Evolutionary conservation across 2,888 invertebrate genomes (phyloP), one percentile per base, ranked within the genome.

Genomic region (Synanthedon formicaeformis): DNA sequence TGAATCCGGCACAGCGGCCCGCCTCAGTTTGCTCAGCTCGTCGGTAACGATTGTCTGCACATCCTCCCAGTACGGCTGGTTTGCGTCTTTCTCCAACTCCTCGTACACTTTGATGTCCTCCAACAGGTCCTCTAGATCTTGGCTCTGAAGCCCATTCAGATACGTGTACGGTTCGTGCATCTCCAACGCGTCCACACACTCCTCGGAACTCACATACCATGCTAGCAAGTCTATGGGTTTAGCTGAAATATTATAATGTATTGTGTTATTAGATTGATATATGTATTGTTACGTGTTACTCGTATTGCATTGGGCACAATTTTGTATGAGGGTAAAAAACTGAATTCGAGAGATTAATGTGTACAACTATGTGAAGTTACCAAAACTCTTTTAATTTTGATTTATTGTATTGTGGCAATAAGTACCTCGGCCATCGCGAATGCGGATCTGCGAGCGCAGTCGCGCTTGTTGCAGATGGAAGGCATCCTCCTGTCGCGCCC

Each of bases 151-250:
- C 0, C 98, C 98, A 71, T 96, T 95, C 1, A 99, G 89, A 74
- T 97, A 97, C 0, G 95, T 95, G 74, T 98, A 97, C 0, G 99
- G 99, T 75, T 99, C 98, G 72, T 98, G 97, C 96, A 99, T 96
- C 86, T 99, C 98, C 23, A 98, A 93, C 0, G 97, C 95, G 66
- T 97, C 94, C 52, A 95, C 95, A 49, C 84, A 79, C 64, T 95
- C 94, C 67, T 97, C 95, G 0, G 95, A 94, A 72, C 95, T 94
- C 54, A 98, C 96, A 70, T 99, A 99, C 87, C 98, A 96, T 0
- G 98, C 98, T 53, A 99, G 85, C 58, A 99, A 88, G 89, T 99
- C 99, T 60, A 99, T 99, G 0, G 99, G 98, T 73, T 99, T 99
- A 0, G 99, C 98, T 90, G 78, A 2, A 73, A 67, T 27, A 51